A percentile compares a stretch with the other conserved stretches of the same genome.
These are phyloP conservation scores for Lutraria lutraria DNA, from an alignment of 2,888 invertebrate genomes.

Conservation along the genomic window DNA sequence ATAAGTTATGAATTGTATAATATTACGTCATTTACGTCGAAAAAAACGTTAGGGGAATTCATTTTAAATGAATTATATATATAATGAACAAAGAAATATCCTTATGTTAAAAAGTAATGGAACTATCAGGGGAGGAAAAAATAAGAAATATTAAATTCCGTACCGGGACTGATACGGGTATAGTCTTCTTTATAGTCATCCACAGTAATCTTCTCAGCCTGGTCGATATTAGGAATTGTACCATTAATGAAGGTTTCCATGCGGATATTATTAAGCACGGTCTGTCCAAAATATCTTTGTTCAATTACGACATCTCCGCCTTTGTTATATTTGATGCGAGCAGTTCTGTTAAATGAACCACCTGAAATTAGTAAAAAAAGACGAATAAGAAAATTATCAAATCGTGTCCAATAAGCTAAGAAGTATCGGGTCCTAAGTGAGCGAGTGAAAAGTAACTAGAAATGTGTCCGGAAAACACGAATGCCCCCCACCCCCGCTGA, in stretches of 20 bases:
- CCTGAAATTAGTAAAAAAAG: constrained; percentile 88
- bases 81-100: no score
- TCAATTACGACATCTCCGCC: constrained; percentile 92
- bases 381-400: not conserved
- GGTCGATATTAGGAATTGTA: constrained; percentile 91
- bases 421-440: no score
- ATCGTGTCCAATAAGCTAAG: not conserved
- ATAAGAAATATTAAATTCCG: constrained; percentile 28
- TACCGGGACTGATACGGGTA: constrained; percentile 90
- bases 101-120: no score
- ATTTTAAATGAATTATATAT: not conserved
- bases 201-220: constrained; percentile 91
- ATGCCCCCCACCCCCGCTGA: no score
- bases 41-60: not conserved
- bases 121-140: no score
- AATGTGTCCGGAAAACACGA: no score
- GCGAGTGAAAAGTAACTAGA: no score
- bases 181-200: constrained; percentile 95
- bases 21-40: no score
- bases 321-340: constrained; percentile 91
- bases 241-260: constrained; percentile 92
- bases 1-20: no score
- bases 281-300: constrained; percentile 90
- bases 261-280: constrained; percentile 85
- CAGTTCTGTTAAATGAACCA: constrained; percentile 94